These are phyloP conservation scores for Cololabis saira DNA, from an alignment of 2,113 vertebrate genomes.

Conservation along the genomic window DNA sequence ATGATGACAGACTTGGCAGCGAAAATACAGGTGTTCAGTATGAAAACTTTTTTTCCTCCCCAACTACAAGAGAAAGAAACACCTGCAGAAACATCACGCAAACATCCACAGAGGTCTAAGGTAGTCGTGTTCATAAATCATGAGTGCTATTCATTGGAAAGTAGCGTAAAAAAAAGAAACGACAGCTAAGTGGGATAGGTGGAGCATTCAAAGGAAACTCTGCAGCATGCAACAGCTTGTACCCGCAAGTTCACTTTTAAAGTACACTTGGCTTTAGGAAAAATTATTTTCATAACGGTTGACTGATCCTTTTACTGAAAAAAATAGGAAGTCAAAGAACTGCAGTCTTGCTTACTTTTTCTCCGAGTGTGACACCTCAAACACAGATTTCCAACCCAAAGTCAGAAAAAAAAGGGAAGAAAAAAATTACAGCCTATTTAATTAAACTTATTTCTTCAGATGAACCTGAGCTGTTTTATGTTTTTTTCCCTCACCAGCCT, in stretches of 20 bases:
- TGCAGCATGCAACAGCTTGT: slow-evolving; percentile 47
- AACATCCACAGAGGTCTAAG: slow-evolving; percentile 24
- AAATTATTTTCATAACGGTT: neutral
- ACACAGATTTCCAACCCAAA: too few species aligned
- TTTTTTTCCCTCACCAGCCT: slow-evolving; percentile 29
- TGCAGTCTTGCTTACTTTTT: too few species aligned
- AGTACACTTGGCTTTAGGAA: slow-evolving; percentile 3
- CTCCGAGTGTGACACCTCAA: too few species aligned
- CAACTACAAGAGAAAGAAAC: slow-evolving; percentile 1
- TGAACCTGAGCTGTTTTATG: too few species aligned
- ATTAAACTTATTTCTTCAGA: slow-evolving; percentile 23
- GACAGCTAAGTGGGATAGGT: neutral
- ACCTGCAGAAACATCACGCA: neutral
- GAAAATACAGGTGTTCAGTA: slow-evolving; percentile 33
- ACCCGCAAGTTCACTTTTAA: slow-evolving; percentile 4
- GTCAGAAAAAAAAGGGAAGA: too few species aligned
- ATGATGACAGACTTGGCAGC: slow-evolving; percentile 36
- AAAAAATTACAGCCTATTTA: slow-evolving; percentile 8
- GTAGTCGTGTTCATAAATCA: slow-evolving; percentile 20
- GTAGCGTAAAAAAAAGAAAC: slow-evolving; percentile 19
- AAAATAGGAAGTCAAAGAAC: neutral
- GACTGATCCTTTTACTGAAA: neutral
- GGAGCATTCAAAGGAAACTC: slow-evolving; percentile 10
- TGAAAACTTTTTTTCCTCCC: too few species aligned
- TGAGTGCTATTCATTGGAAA: slow-evolving; percentile 17